phyloP scores from a whole-genome alignment of 1,140 invertebrate genomes.

The Tetraneura akinire region DNA sequence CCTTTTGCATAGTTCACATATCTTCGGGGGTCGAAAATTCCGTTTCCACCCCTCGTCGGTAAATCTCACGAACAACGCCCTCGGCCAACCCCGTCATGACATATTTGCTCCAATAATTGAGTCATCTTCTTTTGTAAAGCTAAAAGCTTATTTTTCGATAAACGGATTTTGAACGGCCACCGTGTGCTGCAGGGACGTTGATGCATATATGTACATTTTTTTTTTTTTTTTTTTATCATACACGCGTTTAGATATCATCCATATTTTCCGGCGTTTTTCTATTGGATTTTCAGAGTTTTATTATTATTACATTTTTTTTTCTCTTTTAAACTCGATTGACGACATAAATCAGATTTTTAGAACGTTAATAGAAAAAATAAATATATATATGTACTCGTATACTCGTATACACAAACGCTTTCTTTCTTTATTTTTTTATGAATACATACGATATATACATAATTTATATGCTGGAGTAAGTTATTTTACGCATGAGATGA shows the following conservation, averaged over 20 bases:
- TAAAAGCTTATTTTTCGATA: conserved; percentile 51
- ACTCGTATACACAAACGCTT: neutral
- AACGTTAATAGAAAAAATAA: conserved; percentile 38
- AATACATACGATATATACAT: neutral
- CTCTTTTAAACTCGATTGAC: conserved; percentile 34
- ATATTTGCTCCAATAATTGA: conserved; percentile 50
- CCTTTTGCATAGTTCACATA: conserved; percentile 50
- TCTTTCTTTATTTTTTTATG: conserved; percentile 12
- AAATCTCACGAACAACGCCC: conserved; percentile 43
- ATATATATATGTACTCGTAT: neutral
- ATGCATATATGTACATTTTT: conserved; percentile 30
- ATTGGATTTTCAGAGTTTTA: conserved; percentile 39
- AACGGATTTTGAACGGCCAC: conserved; percentile 50
- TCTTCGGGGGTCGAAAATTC: conserved; percentile 40
- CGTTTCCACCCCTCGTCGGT: conserved; percentile 27
- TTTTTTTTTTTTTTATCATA: conserved; percentile 26
- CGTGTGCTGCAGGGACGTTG: conserved; percentile 20
- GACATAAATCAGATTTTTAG: conserved; percentile 39
- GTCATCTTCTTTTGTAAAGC: conserved; percentile 50
- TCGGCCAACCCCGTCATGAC: conserved; percentile 31
- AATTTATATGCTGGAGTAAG: neutral
- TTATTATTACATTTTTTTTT: neutral
- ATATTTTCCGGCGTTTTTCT: conserved; percentile 10
- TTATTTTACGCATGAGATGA: conserved; percentile 20
- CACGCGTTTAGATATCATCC: neutral